Percentiles rank a stretch among this genome's conserved stretches.
Conservation (phyloP, 1,140 invertebrate species). For the Drosophila melanogaster region DNA sequence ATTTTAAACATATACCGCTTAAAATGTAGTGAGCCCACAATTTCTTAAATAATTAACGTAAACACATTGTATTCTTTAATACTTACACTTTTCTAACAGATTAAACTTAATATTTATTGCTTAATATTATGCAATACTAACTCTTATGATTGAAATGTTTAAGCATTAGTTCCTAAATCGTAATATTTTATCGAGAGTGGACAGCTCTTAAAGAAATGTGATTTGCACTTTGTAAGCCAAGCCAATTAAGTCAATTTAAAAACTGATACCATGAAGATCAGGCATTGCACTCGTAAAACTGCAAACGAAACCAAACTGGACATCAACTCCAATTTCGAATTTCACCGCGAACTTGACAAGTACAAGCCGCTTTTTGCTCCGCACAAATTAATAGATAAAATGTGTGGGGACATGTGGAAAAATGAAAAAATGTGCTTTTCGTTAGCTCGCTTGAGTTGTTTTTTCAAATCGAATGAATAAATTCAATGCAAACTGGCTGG, state of each 20-base stretch:
- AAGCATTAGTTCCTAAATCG: too few relatives aligned
- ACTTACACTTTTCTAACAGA: too few relatives aligned
- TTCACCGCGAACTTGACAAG: conserved; percentile 33
- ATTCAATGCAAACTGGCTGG: conserved; percentile 46
- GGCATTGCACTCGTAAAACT: conserved; percentile 38
- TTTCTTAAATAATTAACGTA: too few relatives aligned
- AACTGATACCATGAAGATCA: neutral
- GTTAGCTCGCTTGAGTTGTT: conserved; percentile 12
- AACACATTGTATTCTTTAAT: too few relatives aligned
- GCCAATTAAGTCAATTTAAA: neutral
- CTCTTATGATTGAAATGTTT: too few relatives aligned
- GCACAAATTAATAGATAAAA: conserved; percentile 37
- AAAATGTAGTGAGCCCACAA: too few relatives aligned
- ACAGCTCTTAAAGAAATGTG: neutral
- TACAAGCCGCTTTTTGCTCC: conserved; percentile 20
- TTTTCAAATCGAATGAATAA: neutral
- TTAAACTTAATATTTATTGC: too few relatives aligned
- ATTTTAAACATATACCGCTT: too few relatives aligned
- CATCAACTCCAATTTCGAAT: conserved; percentile 39
- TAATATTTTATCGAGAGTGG: neutral
- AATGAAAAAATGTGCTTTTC: conserved; percentile 9
- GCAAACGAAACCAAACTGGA: conserved; percentile 35
- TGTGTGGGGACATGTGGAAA: conserved; percentile 30
- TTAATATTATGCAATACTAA: too few relatives aligned
- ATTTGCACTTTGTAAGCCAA: neutral